phyloP scores from a whole-genome alignment of 2,113 vertebrate species.

The Choloepus hoffmanni region DNA sequence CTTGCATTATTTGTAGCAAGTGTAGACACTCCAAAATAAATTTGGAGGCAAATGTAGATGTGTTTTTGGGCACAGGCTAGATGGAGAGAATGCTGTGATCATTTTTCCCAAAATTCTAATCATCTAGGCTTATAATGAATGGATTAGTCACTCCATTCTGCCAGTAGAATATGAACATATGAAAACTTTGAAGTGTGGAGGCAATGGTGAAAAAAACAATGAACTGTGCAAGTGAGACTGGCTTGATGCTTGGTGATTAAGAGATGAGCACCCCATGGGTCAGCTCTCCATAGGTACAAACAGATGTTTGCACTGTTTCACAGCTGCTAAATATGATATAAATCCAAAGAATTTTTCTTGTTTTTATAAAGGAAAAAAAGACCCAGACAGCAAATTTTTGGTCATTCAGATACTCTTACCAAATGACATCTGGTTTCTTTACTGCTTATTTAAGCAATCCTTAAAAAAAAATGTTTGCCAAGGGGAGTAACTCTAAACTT shows the following conservation, averaged over 20 bases:
- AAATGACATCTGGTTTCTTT: conserved; percentile 93
- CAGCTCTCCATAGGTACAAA: conserved; percentile 90
- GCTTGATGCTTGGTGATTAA: conserved; percentile 88
- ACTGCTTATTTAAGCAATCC: conserved; percentile 92
- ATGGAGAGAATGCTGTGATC: conserved; percentile 76
- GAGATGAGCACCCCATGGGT: conserved; percentile 85
- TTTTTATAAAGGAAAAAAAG: conserved; percentile 90
- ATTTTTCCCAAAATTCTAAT: conserved; percentile 77
- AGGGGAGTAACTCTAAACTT: conserved; percentile 91
- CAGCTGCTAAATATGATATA: conserved; percentile 94
- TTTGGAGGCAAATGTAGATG: conserved; percentile 67
- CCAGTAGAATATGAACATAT: conserved; percentile 71
- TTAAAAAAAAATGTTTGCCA: conserved; percentile 91
- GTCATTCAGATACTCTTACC: conserved; percentile 91
- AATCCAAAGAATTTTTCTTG: conserved; percentile 94
- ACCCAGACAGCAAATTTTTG: conserved; percentile 92
- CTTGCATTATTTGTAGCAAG: conserved; percentile 73
- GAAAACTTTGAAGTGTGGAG: conserved; percentile 88
- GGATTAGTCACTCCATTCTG: conserved; percentile 79
- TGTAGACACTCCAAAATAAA: conserved; percentile 76
- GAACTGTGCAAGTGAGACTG: conserved; percentile 85
- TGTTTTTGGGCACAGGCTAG: conserved; percentile 69
- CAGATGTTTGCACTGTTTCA: conserved; percentile 92
- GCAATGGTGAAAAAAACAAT: conserved; percentile 87
- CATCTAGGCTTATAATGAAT: conserved; percentile 81